Evolutionary conservation across 2,888 invertebrate genomes (phyloP).

Genomic region (Phlogophora meticulosa): DNA sequence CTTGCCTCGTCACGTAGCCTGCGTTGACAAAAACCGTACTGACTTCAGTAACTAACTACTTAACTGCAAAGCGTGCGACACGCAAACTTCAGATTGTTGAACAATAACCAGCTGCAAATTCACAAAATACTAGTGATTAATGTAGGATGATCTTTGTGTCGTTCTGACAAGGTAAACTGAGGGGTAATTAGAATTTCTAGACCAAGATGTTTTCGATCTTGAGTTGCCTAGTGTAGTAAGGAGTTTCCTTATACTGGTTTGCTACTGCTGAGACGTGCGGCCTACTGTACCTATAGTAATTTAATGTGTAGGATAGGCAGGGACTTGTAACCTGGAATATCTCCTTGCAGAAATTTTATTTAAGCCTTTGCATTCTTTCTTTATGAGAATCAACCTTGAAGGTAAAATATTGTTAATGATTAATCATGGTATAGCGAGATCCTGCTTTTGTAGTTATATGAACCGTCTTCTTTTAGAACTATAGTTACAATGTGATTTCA

Average conservation of each 20-base stretch:
- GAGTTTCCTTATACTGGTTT: too few species aligned
- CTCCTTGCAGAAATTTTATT: not conserved
- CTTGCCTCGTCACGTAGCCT: conserved; percentile 28
- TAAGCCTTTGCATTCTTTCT: too few species aligned
- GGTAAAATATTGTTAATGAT: too few species aligned
- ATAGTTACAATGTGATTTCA: too few species aligned
- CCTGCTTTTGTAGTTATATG: too few species aligned
- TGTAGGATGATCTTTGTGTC: conserved; percentile 18
- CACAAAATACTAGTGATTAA: conserved; percentile 3
- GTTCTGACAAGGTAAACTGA: not conserved
- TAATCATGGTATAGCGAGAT: too few species aligned
- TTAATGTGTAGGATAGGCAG: not conserved
- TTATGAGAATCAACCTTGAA: too few species aligned
- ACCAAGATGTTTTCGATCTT: not conserved
- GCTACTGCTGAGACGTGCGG: too few species aligned
- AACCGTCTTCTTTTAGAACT: too few species aligned
- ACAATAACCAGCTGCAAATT: conserved; percentile 23
- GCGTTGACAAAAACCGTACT: conserved; percentile 18
- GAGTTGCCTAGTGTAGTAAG: too few species aligned
- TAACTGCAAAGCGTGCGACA: conserved; percentile 28
- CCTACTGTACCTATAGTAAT: too few species aligned
- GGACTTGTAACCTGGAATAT: not conserved
- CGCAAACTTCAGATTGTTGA: conserved; percentile 32
- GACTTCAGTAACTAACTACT: conserved; percentile 19
- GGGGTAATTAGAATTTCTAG: conserved; percentile 4